phyloP scores from a whole-genome alignment of 2,888 invertebrate species.

The Acanthoscelides obtectus region DNA sequence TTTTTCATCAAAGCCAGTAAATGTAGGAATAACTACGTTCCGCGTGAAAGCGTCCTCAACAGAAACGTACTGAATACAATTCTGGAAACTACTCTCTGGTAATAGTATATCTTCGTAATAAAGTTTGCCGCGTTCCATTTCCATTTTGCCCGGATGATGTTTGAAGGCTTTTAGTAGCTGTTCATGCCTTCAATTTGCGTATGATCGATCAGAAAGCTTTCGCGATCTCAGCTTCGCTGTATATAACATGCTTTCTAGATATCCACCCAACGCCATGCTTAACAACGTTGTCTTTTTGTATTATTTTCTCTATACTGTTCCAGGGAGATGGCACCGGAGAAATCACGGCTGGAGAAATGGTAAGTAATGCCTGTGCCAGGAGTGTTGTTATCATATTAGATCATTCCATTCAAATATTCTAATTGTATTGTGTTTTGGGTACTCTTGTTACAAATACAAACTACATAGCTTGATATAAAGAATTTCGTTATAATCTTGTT shows the following conservation, averaged over 20 bases:
- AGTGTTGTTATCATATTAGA: too few species aligned
- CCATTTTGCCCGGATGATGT: not conserved
- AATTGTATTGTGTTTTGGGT: too few species aligned
- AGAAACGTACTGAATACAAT: not conserved
- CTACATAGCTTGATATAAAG: too few species aligned
- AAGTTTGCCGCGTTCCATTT: not conserved
- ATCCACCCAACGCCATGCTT: slow-evolving; percentile 3
- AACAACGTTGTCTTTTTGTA: slow-evolving; percentile 19
- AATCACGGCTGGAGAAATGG: slow-evolving; percentile 68
- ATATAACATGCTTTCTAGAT: not conserved
- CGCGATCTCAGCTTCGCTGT: too few species aligned
- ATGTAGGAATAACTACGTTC: not conserved
- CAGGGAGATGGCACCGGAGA: slow-evolving; percentile 80
- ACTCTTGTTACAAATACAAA: too few species aligned
- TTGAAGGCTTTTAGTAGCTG: slow-evolving; percentile 6
- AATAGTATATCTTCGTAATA: not conserved
- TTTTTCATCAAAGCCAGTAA: too few species aligned
- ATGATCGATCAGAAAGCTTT: not conserved
- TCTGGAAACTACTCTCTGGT: not conserved
- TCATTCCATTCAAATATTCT: too few species aligned
- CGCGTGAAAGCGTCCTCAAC: not conserved
- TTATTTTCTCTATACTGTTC: slow-evolving; percentile 47
- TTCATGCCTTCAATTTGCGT: not conserved
- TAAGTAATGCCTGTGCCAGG: slow-evolving; percentile 46
- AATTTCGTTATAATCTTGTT: too few species aligned